Percentiles rank a stretch among this genome's conserved stretches.
These are phyloP conservation scores for Anticlea derivata DNA, from an alignment of 2,888 invertebrate genomes.

Conservation along the genomic window DNA sequence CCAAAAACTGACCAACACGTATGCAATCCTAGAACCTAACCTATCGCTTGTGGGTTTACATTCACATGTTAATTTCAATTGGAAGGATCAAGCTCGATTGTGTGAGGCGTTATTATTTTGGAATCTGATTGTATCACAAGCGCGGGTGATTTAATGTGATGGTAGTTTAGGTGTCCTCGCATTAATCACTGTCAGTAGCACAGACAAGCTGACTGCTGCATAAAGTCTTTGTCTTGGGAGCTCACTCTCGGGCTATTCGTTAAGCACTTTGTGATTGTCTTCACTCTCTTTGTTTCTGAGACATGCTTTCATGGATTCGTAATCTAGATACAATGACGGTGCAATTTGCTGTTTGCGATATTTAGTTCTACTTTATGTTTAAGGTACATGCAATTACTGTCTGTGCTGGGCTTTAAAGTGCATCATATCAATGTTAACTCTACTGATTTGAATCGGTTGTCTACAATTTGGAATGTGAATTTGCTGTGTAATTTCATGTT, in stretches of 20 bases:
- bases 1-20: constrained; percentile 83
- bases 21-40: constrained; percentile 62
- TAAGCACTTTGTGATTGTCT: constrained; percentile 62
- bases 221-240: constrained; percentile 74
- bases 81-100: constrained; percentile 55
- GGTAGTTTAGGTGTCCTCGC: constrained; percentile 59
- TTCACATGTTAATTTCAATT: constrained; percentile 49
- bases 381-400: constrained; percentile 72
- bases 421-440: constrained; percentile 73
- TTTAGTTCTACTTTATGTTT: constrained; percentile 72
- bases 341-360: constrained; percentile 76
- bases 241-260: constrained; percentile 66
- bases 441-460: constrained; percentile 38
- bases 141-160: constrained; percentile 69
- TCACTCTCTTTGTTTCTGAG: constrained; percentile 77
- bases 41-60: constrained; percentile 42
- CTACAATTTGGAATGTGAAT: constrained; percentile 39
- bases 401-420: constrained; percentile 77
- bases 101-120: constrained; percentile 29
- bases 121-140: constrained; percentile 65
- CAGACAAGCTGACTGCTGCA: constrained; percentile 78
- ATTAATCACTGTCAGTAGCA: constrained; percentile 73
- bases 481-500: constrained; percentile 38
- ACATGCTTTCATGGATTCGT: constrained; percentile 82
- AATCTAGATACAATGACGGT: constrained; percentile 74